Conservation (phyloP, 2,113 vertebrate genomes). For the Alligator sinensis region DNA sequence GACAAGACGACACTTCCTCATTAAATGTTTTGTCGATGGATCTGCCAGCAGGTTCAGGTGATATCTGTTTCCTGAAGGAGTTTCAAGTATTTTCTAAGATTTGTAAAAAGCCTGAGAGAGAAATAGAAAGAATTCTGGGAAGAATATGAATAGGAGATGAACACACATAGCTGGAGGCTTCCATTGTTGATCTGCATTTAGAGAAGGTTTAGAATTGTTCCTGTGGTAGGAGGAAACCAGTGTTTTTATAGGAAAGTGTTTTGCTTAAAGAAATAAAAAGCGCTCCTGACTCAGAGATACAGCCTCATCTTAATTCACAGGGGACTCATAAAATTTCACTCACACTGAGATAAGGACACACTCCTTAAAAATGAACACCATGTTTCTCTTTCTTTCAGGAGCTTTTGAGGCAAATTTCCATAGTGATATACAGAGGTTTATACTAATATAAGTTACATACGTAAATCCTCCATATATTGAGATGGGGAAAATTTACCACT, state of each 20-base stretch:
- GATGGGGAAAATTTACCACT: background rate
- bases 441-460: background rate
- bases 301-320: background rate
- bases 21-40: conserved; percentile 50
- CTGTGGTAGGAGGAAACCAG: background rate
- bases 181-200: background rate
- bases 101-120: background rate
- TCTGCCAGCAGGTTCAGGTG: conserved; percentile 30
- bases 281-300: background rate
- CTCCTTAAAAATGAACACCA: accelerated
- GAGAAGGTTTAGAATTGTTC: conserved; percentile 1
- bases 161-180: background rate
- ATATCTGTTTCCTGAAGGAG: conserved; percentile 11
- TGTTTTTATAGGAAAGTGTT: background rate
- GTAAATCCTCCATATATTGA: conserved; percentile 53
- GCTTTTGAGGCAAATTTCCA: background rate
- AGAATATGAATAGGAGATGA: background rate
- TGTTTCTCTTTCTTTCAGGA: background rate
- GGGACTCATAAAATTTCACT: background rate
- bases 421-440: conserved; percentile 34
- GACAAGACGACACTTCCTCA: background rate
- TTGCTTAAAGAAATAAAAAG: background rate
- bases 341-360: background rate
- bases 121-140: conserved; percentile 1
- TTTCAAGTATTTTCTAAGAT: conserved; percentile 44